Conservation (phyloP, 2,888 invertebrate species). For the Ophion ellenae region DNA sequence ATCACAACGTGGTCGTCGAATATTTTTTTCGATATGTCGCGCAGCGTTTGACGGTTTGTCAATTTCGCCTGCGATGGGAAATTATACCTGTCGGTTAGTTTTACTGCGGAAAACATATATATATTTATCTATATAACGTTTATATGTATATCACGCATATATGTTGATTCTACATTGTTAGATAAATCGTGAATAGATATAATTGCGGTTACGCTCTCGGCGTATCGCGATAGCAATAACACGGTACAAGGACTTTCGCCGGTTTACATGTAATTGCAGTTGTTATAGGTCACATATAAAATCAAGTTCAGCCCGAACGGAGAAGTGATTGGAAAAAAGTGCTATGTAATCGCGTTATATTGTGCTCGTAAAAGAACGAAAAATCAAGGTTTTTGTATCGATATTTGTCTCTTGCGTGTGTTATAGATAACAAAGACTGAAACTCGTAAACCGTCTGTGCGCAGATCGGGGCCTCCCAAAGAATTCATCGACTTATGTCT, state of each 20-base stretch:
- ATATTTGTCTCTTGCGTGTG: slow-evolving; percentile 69
- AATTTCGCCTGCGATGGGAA: slow-evolving; percentile 73
- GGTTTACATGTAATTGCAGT: slow-evolving; percentile 34
- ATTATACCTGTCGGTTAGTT: slow-evolving; percentile 72
- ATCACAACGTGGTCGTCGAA: slow-evolving; percentile 58
- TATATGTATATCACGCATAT: neutral
- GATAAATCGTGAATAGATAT: slow-evolving; percentile 44
- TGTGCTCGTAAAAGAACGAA: neutral
- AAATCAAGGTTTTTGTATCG: slow-evolving; percentile 36
- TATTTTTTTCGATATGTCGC: slow-evolving; percentile 27
- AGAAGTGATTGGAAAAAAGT: neutral
- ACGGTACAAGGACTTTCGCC: slow-evolving; percentile 44
- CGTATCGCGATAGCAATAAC: slow-evolving; percentile 19
- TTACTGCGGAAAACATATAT: slow-evolving; percentile 25
- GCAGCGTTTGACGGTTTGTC: slow-evolving; percentile 48
- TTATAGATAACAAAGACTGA: slow-evolving; percentile 83
- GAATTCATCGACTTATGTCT: slow-evolving; percentile 90
- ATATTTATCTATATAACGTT: neutral
- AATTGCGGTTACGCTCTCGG: slow-evolving; percentile 46
- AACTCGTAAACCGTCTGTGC: slow-evolving; percentile 83
- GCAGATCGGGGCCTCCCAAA: slow-evolving; percentile 82
- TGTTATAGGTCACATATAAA: slow-evolving; percentile 38
- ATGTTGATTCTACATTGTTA: slow-evolving; percentile 26
- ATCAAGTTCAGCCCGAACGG: slow-evolving; percentile 4
- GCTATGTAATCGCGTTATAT: neutral